Evolutionary conservation across 1,140 invertebrate species (phyloP).

Genomic region (Drosophila quadrilineata): DNA sequence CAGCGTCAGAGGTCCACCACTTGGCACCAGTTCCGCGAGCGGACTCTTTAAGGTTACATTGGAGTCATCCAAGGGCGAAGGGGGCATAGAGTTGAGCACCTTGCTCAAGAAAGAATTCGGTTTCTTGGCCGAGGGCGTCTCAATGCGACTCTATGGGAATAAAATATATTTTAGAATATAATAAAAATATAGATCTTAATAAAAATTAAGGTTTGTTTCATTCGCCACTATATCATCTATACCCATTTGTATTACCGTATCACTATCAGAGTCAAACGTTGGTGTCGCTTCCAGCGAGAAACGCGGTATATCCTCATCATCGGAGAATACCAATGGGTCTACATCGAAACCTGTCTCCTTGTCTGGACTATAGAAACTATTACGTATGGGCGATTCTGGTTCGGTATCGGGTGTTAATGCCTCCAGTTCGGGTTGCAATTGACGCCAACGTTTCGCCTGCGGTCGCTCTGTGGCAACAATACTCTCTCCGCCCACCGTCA

Average conservation of each 20-base stretch:
- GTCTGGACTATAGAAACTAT: constrained; percentile 86
- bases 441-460: constrained; percentile 45
- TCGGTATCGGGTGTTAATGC: constrained; percentile 34
- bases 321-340: constrained; percentile 87
- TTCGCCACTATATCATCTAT: too few species aligned
- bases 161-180: background rate
- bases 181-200: too few species aligned
- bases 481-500: too few species aligned
- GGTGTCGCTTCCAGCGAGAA: constrained; percentile 81
- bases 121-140: constrained; percentile 71
- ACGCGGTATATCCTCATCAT: constrained; percentile 83
- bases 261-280: constrained; percentile 80
- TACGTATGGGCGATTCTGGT: constrained; percentile 73
- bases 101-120: constrained; percentile 67
- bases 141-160: constrained; percentile 71
- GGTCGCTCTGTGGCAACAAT: background rate
- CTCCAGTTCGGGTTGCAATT: constrained; percentile 61
- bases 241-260: constrained; percentile 75
- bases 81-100: constrained; percentile 57
- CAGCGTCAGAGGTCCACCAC: constrained; percentile 29
- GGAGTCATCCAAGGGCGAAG: constrained; percentile 62
- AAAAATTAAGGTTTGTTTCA: too few species aligned
- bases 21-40: constrained; percentile 29
- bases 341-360: constrained; percentile 84
- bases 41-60: constrained; percentile 71